phyloP scores from a whole-genome alignment of 2,888 invertebrate genomes.

The Acleris cristana region DNA sequence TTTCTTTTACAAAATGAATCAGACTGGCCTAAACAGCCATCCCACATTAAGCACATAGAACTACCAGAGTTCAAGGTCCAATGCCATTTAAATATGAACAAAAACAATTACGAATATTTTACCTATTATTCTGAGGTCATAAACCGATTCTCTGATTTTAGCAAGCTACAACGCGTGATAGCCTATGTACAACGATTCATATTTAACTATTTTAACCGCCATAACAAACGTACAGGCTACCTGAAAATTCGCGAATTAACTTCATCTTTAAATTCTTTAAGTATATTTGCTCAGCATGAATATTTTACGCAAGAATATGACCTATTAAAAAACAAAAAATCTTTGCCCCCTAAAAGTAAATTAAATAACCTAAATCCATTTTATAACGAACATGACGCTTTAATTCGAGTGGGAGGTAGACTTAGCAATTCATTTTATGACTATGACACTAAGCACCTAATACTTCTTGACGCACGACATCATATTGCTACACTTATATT shows the following conservation, averaged over 20 bases:
- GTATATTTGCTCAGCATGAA: too few relatives aligned
- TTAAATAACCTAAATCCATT: too few relatives aligned
- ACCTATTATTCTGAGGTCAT: neutral
- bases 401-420: too few relatives aligned
- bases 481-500: too few relatives aligned
- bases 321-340: too few relatives aligned
- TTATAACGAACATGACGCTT: neutral
- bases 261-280: too few relatives aligned
- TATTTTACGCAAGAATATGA: too few relatives aligned
- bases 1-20: constrained; percentile 7
- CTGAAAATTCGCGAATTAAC: too few relatives aligned
- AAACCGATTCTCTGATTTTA: constrained; percentile 16
- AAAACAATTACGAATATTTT: neutral
- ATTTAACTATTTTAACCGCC: too few relatives aligned
- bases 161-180: constrained; percentile 15
- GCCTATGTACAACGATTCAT: constrained; percentile 22
- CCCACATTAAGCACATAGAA: neutral
- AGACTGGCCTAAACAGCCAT: constrained; percentile 8
- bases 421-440: constrained; percentile 39
- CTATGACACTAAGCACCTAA: constrained; percentile 29
- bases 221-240: too few relatives aligned
- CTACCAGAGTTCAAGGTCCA: constrained; percentile 13
- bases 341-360: too few relatives aligned
- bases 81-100: neutral
- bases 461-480: too few relatives aligned